Evolutionary conservation across 2,113 vertebrate species (phyloP).

Genomic region (Puntigrus tetrazona): DNA sequence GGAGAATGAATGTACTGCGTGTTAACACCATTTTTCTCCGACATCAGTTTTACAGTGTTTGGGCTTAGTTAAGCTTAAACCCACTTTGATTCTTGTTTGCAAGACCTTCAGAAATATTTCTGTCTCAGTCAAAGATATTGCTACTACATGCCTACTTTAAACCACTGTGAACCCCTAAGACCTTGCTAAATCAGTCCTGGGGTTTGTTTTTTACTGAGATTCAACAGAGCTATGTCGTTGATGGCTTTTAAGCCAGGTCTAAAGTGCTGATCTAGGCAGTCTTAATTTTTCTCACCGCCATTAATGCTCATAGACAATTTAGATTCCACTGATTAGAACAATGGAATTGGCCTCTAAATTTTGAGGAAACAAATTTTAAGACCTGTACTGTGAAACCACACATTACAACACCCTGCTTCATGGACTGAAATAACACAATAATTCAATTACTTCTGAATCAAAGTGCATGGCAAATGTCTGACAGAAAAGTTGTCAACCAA

Average conservation of each 20-base stretch:
- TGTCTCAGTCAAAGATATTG: neutral
- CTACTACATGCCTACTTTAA: constrained; percentile 15
- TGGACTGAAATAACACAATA: neutral
- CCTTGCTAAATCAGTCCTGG: constrained; percentile 16
- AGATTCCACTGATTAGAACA: neutral
- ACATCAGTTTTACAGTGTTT: neutral
- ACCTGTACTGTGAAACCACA: constrained; percentile 36
- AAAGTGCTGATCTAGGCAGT: constrained; percentile 36
- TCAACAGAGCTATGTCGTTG: constrained; percentile 22
- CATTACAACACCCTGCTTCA: neutral
- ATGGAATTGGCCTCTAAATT: constrained; percentile 26
- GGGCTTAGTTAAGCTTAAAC: constrained; percentile 4
- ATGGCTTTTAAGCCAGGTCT: constrained; percentile 26
- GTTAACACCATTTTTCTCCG: constrained; percentile 42
- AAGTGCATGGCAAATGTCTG: neutral
- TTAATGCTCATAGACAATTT: constrained; percentile 43
- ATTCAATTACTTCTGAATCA: constrained; percentile 1
- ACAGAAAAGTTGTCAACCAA: constrained; percentile 8
- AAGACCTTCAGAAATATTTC: constrained; percentile 6
- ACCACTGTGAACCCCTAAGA: constrained; percentile 37
- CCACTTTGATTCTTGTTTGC: neutral
- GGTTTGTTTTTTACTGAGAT: constrained; percentile 15
- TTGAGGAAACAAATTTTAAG: constrained; percentile 22
- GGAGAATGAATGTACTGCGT: constrained; percentile 49
- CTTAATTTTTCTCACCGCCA: constrained; percentile 36